These are phyloP conservation scores for Dasypus novemcinctus DNA, from an alignment of 2,113 vertebrate genomes.

Conservation along the genomic window DNA sequence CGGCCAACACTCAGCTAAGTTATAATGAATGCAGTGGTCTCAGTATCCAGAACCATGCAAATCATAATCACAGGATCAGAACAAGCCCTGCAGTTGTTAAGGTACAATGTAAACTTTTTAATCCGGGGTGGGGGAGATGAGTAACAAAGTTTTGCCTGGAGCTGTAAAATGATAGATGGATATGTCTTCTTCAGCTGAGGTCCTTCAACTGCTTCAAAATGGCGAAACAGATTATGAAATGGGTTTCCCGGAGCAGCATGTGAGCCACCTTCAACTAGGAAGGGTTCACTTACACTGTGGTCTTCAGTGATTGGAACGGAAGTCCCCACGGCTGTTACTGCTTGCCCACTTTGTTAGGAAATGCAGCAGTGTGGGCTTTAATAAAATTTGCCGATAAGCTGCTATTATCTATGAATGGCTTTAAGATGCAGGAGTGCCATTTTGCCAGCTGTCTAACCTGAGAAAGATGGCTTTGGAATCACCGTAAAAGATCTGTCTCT, in stretches of 20 bases:
- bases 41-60: constrained; percentile 97
- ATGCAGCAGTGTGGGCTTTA: not conserved
- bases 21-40: constrained; percentile 99
- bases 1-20: constrained; percentile 98
- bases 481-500: constrained; percentile 73
- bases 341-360: constrained; percentile 56
- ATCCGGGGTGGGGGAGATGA: not conserved
- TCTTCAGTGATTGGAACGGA: constrained; percentile 48
- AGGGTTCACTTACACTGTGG: constrained; percentile 62
- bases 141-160: constrained; percentile 41
- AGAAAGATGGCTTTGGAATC: constrained; percentile 77
- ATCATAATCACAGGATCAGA: constrained; percentile 96
- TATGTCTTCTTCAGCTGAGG: constrained; percentile 30
- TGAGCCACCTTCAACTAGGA: constrained; percentile 63
- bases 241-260: constrained; percentile 48
- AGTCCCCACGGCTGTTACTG: constrained; percentile 55
- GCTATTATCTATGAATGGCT: constrained; percentile 69
- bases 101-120: constrained; percentile 87
- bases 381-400: constrained; percentile 70
- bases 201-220: constrained; percentile 23
- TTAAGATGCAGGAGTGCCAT: constrained; percentile 65
- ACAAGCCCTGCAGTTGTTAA: constrained; percentile 96
- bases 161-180: not conserved
- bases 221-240: not conserved
- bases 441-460: constrained; percentile 77